phyloP scores from a whole-genome alignment of 2,797 vertebrate genomes.

The Triplophysa yarkandensis region DNA sequence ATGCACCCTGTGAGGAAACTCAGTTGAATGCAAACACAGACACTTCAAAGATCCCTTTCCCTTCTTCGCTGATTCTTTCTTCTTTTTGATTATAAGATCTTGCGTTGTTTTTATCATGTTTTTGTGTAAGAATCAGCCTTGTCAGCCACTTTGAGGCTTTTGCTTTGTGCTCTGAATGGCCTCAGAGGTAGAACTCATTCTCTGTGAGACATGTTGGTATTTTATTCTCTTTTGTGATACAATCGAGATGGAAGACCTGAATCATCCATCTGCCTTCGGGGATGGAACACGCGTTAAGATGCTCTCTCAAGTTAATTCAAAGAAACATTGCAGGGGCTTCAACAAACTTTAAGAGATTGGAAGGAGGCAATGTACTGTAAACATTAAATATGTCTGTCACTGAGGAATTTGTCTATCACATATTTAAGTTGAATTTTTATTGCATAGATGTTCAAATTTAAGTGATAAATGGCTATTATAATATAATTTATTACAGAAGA shows the following conservation, averaged over 20 bases:
- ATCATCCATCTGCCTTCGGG: constrained; percentile 39
- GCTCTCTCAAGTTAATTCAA: constrained; percentile 66
- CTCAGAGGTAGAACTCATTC: constrained; percentile 40
- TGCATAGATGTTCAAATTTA: too few relatives aligned
- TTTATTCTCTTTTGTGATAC: constrained; percentile 23
- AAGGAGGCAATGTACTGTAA: constrained; percentile 11
- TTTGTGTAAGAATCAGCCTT: constrained; percentile 57
- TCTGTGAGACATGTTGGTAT: constrained; percentile 41
- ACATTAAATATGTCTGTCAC: background rate
- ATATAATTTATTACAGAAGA: too few relatives aligned
- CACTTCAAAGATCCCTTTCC: constrained; percentile 49
- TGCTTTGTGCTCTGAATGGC: constrained; percentile 48
- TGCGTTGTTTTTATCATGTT: constrained; percentile 58
- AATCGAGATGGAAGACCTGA: constrained; percentile 18
- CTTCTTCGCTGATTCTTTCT: constrained; percentile 60
- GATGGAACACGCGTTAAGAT: constrained; percentile 61
- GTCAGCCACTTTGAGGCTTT: constrained; percentile 61
- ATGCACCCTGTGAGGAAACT: constrained; percentile 47
- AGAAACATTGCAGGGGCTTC: constrained; percentile 58
- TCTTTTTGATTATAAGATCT: constrained; percentile 51
- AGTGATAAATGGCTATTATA: too few relatives aligned
- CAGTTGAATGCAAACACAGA: constrained; percentile 40
- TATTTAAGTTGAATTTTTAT: too few relatives aligned
- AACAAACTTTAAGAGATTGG: constrained; percentile 36
- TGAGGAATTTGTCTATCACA: background rate